Base-by-base conservation (phyloP, 1,140 invertebrate species). In the Heliothis virescens region DNA sequence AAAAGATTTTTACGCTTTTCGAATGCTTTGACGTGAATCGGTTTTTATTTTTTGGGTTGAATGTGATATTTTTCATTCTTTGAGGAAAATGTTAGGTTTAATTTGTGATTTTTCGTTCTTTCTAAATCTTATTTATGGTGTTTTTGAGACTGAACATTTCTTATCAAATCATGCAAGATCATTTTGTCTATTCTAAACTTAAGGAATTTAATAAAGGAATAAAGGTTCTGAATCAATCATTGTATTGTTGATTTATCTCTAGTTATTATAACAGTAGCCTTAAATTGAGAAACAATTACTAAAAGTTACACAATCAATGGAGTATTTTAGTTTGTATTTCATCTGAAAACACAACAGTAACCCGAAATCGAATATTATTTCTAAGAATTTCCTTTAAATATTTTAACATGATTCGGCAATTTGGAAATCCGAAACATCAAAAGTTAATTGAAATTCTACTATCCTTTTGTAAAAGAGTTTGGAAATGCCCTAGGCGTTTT, bases 401-500 rank as follows among this genome's bases (percentile, higher is more conserved):
- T 48, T 65, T 65, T 48, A 65, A 65, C 62, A 65, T 3, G 52
- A 53, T 69, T 52, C 47, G 1, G 65, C 50, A 3, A 29, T 69
- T 69, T 52, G 3, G 1, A 69, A 69, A 10, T 69, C 52, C 16
- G 9, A 50, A 69, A 52, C 48, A 52, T 69, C 12, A 9, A 16
- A 41, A 69, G 65, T 69, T 69, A 11, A 69, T 69, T 69, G 47
- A 52, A 52, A 69, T 15, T 26, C 48, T 69, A 10, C 47, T 48
- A n/a, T 52, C 65, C 10, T 69, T 69, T 69, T 52, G 47, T 15
- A 26, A 4, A 15, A 9, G 5, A 69, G 13, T 52, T 69, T 53
- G 16, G 16, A 48, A 69, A 48, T 26, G 12, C 65, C 65, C 47
- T 26, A 52, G 65, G 65, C 52, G 65, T 69, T 69, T 29, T 29